Base-by-base conservation (phyloP, 2,888 invertebrate genomes). In the Tachina lurida region DNA sequence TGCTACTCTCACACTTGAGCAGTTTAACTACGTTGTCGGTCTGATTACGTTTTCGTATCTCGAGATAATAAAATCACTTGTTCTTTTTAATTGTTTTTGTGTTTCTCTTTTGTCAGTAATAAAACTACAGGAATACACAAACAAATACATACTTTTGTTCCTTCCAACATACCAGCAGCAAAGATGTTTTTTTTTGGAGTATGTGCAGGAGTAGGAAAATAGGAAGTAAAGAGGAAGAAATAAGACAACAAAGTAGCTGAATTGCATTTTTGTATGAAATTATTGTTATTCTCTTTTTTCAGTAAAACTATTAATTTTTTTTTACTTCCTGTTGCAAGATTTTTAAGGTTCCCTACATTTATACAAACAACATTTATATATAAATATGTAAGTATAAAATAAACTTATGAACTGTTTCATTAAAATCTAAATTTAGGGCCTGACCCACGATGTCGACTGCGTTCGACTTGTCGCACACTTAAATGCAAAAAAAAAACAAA, bases 1-100 rank as follows among this genome's bases (percentile, higher is more conserved):
- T 17, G 22, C n/a, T 7, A 5, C 52, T n/a, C 65, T 65, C 15
- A 8, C 47, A 43, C 45, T 17, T 19, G 15, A 54, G 56, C 13
- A 31, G 19, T 65, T 22, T 10, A 12, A 17, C 31, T 15, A 45
- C 49, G 10, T 17, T n/a, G 52, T n/a, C 31, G 22, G 22, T 65
- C 45, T 54, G 60, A 39, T 78, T 52, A 73, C 73, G 52, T 22
- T 54, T 19, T 62, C 22, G 43, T 62, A 73, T 67, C 77, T 60
- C 77, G 45, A 60, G 67, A 83, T 83, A 83, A 83, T 77, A 83
- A 78, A 83, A 83, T 78, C 77, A 60, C 77, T 78, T 83, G 73
- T 83, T 78, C 39, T 78, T 67, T 83, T 83, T 83, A 83, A 83
- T 83, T 83, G 73, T 67, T 83, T 77, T 77, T 65, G 47, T 75